phyloP scores from a whole-genome alignment of 2,113 vertebrate genomes.

The Zosterops pallidus region DNA sequence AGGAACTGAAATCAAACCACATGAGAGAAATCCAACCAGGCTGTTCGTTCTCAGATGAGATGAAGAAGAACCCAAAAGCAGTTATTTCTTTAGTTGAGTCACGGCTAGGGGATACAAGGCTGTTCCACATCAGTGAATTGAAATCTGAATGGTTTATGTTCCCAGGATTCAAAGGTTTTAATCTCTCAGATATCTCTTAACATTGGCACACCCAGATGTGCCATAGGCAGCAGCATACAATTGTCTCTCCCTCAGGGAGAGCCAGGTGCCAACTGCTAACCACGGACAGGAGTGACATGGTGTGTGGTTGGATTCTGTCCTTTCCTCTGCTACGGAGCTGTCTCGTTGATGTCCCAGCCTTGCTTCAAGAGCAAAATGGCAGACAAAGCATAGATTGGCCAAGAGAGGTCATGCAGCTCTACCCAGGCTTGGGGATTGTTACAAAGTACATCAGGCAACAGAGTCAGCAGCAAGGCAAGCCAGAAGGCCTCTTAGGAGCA shows the following conservation, averaged over 20 bases:
- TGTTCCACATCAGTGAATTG: background rate
- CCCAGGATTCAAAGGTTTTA: background rate
- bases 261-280: background rate
- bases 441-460: background rate
- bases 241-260: background rate
- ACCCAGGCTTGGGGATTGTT: background rate
- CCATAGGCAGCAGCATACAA: background rate
- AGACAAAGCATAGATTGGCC: background rate
- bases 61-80: background rate
- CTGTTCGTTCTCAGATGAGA: background rate
- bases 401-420: background rate
- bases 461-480: background rate
- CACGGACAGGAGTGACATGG: background rate
- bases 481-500: background rate
- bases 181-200: background rate
- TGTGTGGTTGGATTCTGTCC: background rate
- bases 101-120: accelerated
- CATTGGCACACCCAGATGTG: background rate
- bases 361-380: background rate
- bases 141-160: background rate
- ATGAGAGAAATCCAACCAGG: background rate
- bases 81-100: background rate
- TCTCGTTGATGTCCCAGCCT: background rate
- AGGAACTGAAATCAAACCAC: background rate
- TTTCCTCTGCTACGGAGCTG: background rate